Evolutionary conservation across 1,140 invertebrate genomes (phyloP).

Genomic region (Bathynomus jamesi): DNA sequence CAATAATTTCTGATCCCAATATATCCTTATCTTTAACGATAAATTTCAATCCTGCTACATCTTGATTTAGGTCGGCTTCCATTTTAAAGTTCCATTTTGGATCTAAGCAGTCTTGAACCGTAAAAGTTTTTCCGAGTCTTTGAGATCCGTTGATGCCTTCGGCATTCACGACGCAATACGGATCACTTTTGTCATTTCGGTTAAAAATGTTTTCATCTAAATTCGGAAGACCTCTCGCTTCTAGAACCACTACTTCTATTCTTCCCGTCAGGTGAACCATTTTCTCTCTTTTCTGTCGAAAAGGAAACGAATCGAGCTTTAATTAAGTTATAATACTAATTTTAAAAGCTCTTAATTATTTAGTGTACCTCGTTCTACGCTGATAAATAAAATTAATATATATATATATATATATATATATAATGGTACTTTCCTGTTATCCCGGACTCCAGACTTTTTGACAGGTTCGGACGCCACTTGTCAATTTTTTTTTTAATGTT

Average conservation of each 20-base stretch:
- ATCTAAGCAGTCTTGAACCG: constrained; percentile 32
- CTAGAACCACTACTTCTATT: constrained; percentile 2
- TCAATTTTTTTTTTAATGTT: too few relatives aligned
- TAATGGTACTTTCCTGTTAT: too few relatives aligned
- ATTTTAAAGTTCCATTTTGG: constrained; percentile 31
- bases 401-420: too few relatives aligned
- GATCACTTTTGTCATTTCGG: constrained; percentile 10
- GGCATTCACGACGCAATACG: background rate
- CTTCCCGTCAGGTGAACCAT: constrained; percentile 1
- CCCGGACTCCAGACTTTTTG: too few relatives aligned
- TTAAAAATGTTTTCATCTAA: constrained; percentile 5
- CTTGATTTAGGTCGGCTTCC: constrained; percentile 23
- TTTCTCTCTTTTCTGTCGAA: too few relatives aligned
- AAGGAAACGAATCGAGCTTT: too few relatives aligned
- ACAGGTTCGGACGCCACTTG: too few relatives aligned
- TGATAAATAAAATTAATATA: too few relatives aligned
- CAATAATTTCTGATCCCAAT: constrained; percentile 2
- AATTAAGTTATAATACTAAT: too few relatives aligned
- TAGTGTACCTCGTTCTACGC: too few relatives aligned
- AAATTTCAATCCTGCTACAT: constrained; percentile 27
- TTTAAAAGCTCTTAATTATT: too few relatives aligned
- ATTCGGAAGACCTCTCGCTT: constrained; percentile 2
- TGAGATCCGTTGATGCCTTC: background rate
- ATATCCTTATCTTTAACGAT: constrained; percentile 16
- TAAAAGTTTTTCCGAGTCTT: constrained; percentile 29